Percentiles rank a stretch among this genome's conserved stretches.
Conservation (phyloP, 2,797 vertebrate species). For the Babyrousa celebensis region DNA sequence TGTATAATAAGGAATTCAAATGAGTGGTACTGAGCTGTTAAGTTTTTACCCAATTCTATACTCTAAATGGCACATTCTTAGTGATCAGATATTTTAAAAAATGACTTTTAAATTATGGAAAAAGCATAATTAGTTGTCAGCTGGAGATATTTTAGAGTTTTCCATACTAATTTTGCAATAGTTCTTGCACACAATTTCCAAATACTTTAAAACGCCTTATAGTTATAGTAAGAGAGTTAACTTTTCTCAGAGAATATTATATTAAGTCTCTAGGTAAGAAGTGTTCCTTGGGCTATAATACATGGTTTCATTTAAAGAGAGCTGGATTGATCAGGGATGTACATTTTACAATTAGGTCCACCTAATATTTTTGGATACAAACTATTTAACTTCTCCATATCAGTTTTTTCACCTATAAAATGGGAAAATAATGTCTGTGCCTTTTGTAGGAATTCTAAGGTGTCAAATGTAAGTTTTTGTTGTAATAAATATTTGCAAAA, state of each 20-base stretch:
- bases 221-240: not conserved
- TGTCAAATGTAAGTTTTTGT: not conserved
- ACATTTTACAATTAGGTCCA: not conserved
- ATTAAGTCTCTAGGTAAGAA: not conserved
- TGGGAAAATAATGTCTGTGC: not conserved
- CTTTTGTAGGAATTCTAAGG: not conserved
- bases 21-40: not conserved
- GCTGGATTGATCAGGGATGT: not conserved
- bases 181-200: not conserved
- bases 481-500: slow-evolving; percentile 42
- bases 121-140: slow-evolving; percentile 54
- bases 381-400: slow-evolving; percentile 5
- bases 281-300: not conserved
- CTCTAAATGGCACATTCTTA: not conserved
- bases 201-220: slow-evolving; percentile 21
- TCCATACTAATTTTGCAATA: slow-evolving; percentile 36
- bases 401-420: slow-evolving; percentile 51
- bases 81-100: slow-evolving; percentile 52
- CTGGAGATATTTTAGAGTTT: not conserved
- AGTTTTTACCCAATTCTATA: not conserved
- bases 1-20: slow-evolving; percentile 36
- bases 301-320: not conserved
- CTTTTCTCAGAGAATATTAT: slow-evolving; percentile 3
- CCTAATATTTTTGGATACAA: slow-evolving; percentile 29
- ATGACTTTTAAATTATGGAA: slow-evolving; percentile 36